phyloP scores from a whole-genome alignment of 2,797 vertebrate genomes.

The Phylloscopus collybita region DNA sequence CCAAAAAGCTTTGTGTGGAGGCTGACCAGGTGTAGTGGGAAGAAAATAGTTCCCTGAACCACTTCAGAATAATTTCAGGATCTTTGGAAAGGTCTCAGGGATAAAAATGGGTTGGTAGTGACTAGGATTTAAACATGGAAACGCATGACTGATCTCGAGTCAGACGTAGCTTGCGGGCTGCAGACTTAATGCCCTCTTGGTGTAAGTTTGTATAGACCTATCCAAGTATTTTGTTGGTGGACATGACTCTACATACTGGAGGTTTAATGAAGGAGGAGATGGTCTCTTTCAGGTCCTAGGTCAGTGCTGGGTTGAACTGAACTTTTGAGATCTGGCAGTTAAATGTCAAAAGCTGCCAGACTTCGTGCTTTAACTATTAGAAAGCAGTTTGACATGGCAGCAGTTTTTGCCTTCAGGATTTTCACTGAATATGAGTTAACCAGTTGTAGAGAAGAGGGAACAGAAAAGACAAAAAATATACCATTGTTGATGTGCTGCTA shows the following conservation, averaged over 20 bases:
- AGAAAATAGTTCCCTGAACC: neutral
- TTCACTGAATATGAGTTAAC: neutral
- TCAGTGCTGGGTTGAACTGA: neutral
- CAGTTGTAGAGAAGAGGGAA: neutral
- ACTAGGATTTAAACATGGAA: neutral
- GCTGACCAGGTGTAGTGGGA: neutral
- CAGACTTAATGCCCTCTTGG: neutral
- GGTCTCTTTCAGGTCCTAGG: neutral
- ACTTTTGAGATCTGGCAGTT: neutral
- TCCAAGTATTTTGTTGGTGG: neutral
- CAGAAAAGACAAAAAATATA: neutral
- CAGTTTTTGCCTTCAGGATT: neutral
- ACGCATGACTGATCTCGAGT: neutral
- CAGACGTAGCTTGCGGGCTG: neutral
- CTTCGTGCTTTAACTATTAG: neutral
- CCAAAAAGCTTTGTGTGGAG: neutral
- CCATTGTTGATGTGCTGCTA: neutral
- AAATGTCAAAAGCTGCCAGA: neutral
- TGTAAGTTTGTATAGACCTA: neutral
- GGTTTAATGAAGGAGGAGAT: neutral
- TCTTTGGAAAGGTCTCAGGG: neutral
- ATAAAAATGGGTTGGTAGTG: neutral
- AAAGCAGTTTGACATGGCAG: neutral
- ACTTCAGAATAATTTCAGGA: neutral
- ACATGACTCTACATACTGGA: neutral